Percentiles rank a stretch among this genome's conserved stretches.
Evolutionary conservation across 64 coral and sea anemone species (phyloP).

Genomic region (Acropora tenuis): DNA sequence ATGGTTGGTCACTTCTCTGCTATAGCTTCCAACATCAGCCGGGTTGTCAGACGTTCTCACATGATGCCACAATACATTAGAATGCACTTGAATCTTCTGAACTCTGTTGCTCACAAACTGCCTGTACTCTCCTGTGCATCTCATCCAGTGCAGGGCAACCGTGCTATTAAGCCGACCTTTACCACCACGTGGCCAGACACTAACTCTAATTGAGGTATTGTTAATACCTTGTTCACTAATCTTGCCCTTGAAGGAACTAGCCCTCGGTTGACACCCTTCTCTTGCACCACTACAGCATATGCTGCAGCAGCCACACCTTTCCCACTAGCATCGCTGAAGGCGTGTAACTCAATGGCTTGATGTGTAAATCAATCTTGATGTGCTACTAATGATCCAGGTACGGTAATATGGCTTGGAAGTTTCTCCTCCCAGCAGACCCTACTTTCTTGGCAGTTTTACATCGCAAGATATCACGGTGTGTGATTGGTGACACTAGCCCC

Average conservation of each 20-base stretch:
- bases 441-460: neutral
- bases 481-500: neutral
- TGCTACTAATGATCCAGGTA: neutral
- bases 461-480: slow-evolving; percentile 14
- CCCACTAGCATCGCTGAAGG: slow-evolving; percentile 10
- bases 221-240: slow-evolving; percentile 34
- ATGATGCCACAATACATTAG: slow-evolving; percentile 20
- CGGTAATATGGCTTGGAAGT: neutral
- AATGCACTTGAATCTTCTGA: slow-evolving; percentile 27
- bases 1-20: slow-evolving; percentile 24
- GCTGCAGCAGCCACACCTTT: slow-evolving; percentile 1
- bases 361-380: neutral
- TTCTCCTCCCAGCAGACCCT: slow-evolving; percentile 10
- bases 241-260: slow-evolving; percentile 28
- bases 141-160: slow-evolving; percentile 52
- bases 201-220: slow-evolving; percentile 30
- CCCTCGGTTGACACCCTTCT: neutral
- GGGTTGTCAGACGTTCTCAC: slow-evolving; percentile 28
- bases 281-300: neutral
- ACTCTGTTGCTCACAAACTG: slow-evolving; percentile 58
- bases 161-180: slow-evolving; percentile 48
- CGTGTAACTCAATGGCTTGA: slow-evolving; percentile 22
- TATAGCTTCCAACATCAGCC: slow-evolving; percentile 34
- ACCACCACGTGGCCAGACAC: slow-evolving; percentile 25
- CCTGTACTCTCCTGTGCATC: slow-evolving; percentile 29